phyloP scores from a whole-genome alignment of 37 sponge, comb jelly and placozoan species.

The Oopsacas minuta region DNA sequence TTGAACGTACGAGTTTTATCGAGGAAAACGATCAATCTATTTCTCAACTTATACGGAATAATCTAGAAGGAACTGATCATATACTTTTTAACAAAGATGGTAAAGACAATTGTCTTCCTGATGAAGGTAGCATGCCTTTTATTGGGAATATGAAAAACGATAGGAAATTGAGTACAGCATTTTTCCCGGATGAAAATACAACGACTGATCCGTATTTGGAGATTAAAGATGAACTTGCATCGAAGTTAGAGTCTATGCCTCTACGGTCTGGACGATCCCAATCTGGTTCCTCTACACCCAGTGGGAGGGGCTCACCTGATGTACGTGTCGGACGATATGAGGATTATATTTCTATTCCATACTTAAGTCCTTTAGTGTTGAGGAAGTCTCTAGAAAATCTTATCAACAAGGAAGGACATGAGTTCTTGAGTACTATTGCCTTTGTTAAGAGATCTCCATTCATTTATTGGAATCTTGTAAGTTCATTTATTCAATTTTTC shows the following conservation, averaged over 20 bases:
- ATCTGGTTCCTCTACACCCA: background rate
- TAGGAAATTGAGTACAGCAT: background rate
- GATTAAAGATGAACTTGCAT: background rate
- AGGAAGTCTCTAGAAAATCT: background rate
- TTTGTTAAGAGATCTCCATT: conserved; percentile 8
- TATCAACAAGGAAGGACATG: background rate
- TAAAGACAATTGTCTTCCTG: background rate
- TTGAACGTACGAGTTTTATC: background rate
- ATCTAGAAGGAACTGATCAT: background rate
- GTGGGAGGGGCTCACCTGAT: conserved; percentile 9
- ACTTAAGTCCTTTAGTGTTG: background rate
- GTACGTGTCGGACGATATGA: background rate
- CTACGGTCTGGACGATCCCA: background rate
- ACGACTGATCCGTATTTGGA: background rate
- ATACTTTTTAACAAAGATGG: background rate
- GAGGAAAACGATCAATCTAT: background rate
- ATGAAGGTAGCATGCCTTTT: background rate
- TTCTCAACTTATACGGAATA: background rate
- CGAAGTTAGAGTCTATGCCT: background rate
- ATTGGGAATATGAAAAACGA: background rate
- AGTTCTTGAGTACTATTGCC: background rate
- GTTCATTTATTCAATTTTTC: no score
- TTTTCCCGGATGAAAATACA: background rate
- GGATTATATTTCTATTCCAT: conserved; percentile 17
- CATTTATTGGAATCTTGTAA: conserved; percentile 11